Evolutionary conservation across 2,113 vertebrate species (phyloP).

Genomic region (Saimiri boliviensis): DNA sequence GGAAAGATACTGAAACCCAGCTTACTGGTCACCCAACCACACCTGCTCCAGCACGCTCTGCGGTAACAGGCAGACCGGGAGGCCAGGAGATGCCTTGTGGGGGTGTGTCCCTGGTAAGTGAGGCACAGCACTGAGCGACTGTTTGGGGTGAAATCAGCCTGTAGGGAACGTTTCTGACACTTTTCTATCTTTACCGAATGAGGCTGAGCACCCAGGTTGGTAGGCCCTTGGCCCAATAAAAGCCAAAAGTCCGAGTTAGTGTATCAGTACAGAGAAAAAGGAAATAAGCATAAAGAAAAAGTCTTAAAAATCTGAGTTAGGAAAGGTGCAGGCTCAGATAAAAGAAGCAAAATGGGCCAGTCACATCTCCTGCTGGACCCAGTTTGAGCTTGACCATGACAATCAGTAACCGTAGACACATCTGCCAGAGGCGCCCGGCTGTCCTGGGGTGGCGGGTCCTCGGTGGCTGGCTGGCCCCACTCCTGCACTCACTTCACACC

Average conservation of each 20-base stretch:
- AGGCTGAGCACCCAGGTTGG: background rate
- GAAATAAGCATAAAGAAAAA: too few species aligned
- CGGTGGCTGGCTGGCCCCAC: background rate
- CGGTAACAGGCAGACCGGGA: rapidly evolving
- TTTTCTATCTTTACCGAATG: background rate
- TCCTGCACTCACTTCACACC: background rate
- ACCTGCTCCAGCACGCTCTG: rapidly evolving
- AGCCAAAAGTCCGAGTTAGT: background rate
- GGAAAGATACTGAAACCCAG: background rate
- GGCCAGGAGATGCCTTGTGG: background rate
- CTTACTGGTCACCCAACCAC: background rate
- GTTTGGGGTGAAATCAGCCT: background rate
- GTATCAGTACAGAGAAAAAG: too few species aligned
- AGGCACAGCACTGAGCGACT: rapidly evolving
- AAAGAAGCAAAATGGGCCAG: background rate
- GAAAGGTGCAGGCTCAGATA: background rate
- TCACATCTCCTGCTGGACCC: background rate
- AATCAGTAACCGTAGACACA: background rate
- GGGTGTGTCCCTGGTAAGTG: background rate
- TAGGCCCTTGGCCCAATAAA: background rate
- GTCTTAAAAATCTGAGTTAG: background rate
- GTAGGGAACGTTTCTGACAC: background rate
- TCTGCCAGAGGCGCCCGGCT: background rate
- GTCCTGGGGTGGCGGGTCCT: background rate
- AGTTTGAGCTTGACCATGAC: background rate